A percentile compares a stretch with the other conserved stretches of the same genome.
Evolutionary conservation across 2,888 invertebrate genomes (phyloP).

Genomic region (Muscina levida): DNA sequence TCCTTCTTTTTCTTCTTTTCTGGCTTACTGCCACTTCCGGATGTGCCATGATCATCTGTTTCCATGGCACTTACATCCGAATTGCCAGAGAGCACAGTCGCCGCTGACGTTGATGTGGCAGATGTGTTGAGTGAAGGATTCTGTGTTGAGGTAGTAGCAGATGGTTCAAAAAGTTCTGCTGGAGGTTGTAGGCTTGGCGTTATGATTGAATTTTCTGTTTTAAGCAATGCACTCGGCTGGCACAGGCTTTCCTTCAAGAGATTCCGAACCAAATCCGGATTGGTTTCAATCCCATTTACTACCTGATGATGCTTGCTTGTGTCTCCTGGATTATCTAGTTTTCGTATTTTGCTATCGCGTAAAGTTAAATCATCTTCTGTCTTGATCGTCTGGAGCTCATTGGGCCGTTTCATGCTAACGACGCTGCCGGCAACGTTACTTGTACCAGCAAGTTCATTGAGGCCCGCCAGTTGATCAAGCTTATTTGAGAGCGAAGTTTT

Average conservation of each 20-base stretch:
- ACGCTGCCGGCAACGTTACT: constrained; percentile 60
- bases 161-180: constrained; percentile 76
- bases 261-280: constrained; percentile 86
- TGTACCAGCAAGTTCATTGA: constrained; percentile 70
- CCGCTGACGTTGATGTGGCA: constrained; percentile 73
- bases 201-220: constrained; percentile 72
- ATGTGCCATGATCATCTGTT: constrained; percentile 45
- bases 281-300: constrained; percentile 86
- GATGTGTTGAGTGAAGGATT: constrained; percentile 77
- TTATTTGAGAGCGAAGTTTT: constrained; percentile 64
- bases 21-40: constrained; percentile 67
- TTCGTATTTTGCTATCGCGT: constrained; percentile 76
- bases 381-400: constrained; percentile 70
- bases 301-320: constrained; percentile 71
- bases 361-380: constrained; percentile 72
- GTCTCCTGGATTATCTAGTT: constrained; percentile 71
- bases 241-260: constrained; percentile 84
- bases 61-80: constrained; percentile 56
- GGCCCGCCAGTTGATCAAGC: constrained; percentile 58
- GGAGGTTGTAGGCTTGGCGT: constrained; percentile 75
- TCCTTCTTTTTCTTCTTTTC: constrained; percentile 87
- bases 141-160: constrained; percentile 76
- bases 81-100: constrained; percentile 49
- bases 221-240: constrained; percentile 73
- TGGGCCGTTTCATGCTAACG: constrained; percentile 71